These are phyloP conservation scores for Amblyteles armatorius DNA, from an alignment of 2,888 invertebrate species.

Conservation along the genomic window DNA sequence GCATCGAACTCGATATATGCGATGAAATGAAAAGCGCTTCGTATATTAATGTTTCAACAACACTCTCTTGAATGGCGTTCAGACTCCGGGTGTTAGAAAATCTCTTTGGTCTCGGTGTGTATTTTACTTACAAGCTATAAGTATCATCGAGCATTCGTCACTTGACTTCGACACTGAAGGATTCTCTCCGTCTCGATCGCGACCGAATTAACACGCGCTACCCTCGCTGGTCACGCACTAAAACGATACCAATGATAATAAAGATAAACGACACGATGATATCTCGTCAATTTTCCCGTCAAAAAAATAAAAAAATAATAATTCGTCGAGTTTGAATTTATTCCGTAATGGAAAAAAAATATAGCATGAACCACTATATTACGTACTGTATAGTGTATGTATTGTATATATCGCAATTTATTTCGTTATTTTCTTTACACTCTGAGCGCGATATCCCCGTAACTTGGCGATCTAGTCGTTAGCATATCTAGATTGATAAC, in stretches of 20 bases:
- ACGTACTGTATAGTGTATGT: slow-evolving; percentile 3
- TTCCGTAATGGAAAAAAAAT: slow-evolving; percentile 10
- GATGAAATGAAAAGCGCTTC: slow-evolving; percentile 31
- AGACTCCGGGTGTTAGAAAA: slow-evolving; percentile 13
- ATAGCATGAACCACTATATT: slow-evolving; percentile 19
- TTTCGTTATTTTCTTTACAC: slow-evolving; percentile 6
- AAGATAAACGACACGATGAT: slow-evolving; percentile 1
- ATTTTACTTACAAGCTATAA: slow-evolving; percentile 1
- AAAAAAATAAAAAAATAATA: background rate
- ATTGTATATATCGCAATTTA: slow-evolving; percentile 21
- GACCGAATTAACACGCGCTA: slow-evolving; percentile 63
- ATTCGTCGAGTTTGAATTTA: slow-evolving; percentile 19
- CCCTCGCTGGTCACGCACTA: slow-evolving; percentile 25
- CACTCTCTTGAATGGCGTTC: slow-evolving; percentile 26
- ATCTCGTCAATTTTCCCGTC: slow-evolving; percentile 8
- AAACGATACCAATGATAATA: background rate
- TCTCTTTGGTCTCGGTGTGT: slow-evolving; percentile 18
- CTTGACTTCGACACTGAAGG: background rate
- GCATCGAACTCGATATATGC: slow-evolving; percentile 10
- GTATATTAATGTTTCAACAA: slow-evolving; percentile 54
- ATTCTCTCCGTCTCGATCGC: slow-evolving; percentile 42
- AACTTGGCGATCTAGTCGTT: slow-evolving; percentile 47
- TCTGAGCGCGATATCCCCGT: slow-evolving; percentile 4
- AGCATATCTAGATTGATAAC: slow-evolving; percentile 49
- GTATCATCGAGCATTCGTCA: slow-evolving; percentile 16